A percentile compares a stretch with the other conserved stretches of the same genome.
Evolutionary conservation across 2,113 vertebrate genomes (phyloP).

Genomic region (Gila orcuttii): DNA sequence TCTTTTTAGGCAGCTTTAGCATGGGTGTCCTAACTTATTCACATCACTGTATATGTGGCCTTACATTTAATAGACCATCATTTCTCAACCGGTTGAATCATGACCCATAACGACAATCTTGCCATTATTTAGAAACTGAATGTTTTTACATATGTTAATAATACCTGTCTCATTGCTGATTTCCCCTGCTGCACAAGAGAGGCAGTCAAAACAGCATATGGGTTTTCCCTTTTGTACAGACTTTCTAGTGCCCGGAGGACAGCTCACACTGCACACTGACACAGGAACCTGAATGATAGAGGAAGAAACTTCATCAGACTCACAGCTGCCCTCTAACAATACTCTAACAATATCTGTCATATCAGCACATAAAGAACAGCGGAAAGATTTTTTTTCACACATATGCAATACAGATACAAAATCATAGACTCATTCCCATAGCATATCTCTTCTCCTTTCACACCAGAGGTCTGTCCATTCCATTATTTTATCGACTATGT

Average conservation of each 20-base stretch:
- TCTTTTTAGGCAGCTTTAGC: too few relatives aligned
- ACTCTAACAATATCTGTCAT: too few relatives aligned
- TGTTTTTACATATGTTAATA: background rate
- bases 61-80: background rate
- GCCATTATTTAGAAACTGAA: background rate
- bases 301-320: background rate
- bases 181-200: conserved; percentile 65
- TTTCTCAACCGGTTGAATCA: too few relatives aligned
- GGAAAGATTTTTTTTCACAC: too few relatives aligned
- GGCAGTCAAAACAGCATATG: conserved; percentile 66
- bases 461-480: background rate
- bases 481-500: too few relatives aligned
- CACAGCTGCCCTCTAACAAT: background rate
- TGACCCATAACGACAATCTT: too few relatives aligned
- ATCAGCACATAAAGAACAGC: background rate
- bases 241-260: conserved; percentile 61
- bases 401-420: background rate
- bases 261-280: conserved; percentile 62
- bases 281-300: conserved; percentile 54
- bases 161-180: conserved; percentile 66
- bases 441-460: background rate
- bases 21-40: too few relatives aligned
- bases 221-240: conserved; percentile 63
- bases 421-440: background rate
- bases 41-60: too few relatives aligned